phyloP scores from a whole-genome alignment of 2,113 vertebrate genomes.

The Triplophysa rosa region DNA sequence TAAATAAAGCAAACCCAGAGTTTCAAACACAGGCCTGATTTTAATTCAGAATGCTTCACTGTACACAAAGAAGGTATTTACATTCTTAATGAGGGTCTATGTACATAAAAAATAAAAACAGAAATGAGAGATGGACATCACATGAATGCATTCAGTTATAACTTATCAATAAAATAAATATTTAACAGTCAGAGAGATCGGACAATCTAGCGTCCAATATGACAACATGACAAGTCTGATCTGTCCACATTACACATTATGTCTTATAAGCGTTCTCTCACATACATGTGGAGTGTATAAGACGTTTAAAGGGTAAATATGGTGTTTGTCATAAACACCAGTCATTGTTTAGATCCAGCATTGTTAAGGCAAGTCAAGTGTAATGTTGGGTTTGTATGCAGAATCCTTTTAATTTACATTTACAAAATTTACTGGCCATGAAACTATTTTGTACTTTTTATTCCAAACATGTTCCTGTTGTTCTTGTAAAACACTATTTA shows the following conservation, averaged over 20 bases:
- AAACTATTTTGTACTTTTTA: too few relatives aligned
- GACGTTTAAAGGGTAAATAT: conserved; percentile 14
- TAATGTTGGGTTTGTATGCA: not conserved
- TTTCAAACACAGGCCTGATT: conserved; percentile 20
- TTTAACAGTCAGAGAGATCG: conserved; percentile 46
- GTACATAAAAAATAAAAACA: conserved; percentile 40
- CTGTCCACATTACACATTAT: not conserved
- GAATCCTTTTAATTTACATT: too few relatives aligned
- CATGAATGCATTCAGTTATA: conserved; percentile 51
- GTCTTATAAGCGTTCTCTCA: not conserved
- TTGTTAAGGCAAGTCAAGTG: conserved; percentile 2
- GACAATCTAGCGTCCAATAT: conserved; percentile 34
- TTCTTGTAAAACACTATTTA: too few relatives aligned
- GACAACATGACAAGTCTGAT: conserved; percentile 32
- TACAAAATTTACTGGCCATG: too few relatives aligned
- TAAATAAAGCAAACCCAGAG: not conserved
- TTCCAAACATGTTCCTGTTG: too few relatives aligned
- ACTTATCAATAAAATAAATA: conserved; percentile 68
- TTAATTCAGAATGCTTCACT: conserved; percentile 48
- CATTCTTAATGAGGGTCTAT: conserved; percentile 45
- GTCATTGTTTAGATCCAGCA: not conserved
- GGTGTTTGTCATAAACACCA: not conserved
- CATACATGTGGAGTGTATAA: conserved; percentile 7
- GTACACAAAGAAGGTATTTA: conserved; percentile 59
- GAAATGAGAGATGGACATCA: conserved; percentile 30